These are phyloP conservation scores for Morpho deidamia DNA, from an alignment of 2,888 invertebrate genomes.

Conservation along the genomic window DNA sequence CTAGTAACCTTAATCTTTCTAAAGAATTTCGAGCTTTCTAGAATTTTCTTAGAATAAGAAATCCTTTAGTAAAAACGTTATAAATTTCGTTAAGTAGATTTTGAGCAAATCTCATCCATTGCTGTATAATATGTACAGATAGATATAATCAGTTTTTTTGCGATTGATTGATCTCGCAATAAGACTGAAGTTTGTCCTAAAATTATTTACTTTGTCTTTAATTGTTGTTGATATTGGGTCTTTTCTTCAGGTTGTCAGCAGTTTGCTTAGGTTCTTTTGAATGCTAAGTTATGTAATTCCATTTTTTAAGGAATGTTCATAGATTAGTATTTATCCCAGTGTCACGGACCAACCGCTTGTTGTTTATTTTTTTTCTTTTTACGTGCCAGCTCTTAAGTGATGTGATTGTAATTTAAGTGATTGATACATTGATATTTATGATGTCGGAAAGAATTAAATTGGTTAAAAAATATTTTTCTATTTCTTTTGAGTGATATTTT, in stretches of 20 bases:
- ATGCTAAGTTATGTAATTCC: conserved; percentile 25
- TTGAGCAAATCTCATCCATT: too few relatives aligned
- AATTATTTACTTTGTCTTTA: background rate
- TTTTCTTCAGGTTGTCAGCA: conserved; percentile 9
- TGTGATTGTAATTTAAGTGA: conserved; percentile 2
- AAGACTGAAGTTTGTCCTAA: too few relatives aligned
- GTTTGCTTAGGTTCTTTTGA: conserved; percentile 20
- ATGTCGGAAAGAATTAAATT: background rate
- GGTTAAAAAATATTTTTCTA: background rate
- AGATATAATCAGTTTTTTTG: too few relatives aligned
- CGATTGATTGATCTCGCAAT: too few relatives aligned
- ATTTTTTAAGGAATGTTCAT: conserved; percentile 9
- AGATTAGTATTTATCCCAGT: conserved; percentile 8
- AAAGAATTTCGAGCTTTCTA: too few relatives aligned
- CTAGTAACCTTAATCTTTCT: too few relatives aligned
- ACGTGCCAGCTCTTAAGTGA: conserved; percentile 3
- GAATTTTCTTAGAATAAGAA: background rate
- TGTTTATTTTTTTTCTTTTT: conserved; percentile 4
- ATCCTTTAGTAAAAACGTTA: background rate
- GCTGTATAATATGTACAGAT: too few relatives aligned
- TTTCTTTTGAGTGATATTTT: background rate
- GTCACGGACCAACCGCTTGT: conserved; percentile 10
- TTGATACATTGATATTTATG: background rate
- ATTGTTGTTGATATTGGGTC: background rate
- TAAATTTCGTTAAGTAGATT: too few relatives aligned